Base-by-base conservation (phyloP, 2,797 vertebrate species). In the Enteromius unitaeniatus region DNA sequence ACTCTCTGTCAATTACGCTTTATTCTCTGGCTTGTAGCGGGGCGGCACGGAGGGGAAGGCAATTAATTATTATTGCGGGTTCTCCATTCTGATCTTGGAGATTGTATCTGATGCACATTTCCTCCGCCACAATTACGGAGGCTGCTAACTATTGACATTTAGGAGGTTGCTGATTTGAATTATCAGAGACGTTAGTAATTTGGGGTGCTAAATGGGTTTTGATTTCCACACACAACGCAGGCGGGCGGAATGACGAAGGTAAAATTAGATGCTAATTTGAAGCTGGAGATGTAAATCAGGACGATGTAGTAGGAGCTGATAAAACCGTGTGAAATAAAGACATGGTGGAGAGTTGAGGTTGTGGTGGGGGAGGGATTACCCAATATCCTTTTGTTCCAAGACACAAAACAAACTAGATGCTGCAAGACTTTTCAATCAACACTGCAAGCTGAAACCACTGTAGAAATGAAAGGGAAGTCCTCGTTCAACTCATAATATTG, bases 21-120 rank as follows among this genome's bases (percentile, higher is more conserved):
- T 85, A 67, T 84, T 84, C 87, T 84, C 76, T 9, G 53, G 62
- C 64, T 77, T 67, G 62, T 79, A 83, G 28, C 74, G n/a, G 34
- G 60, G 19, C 37, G 51, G 65, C 78, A 40, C 62, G 21, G 77
- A 74, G 74, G 81, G 86, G 87, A 85, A 84, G 79, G 75, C 84
- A 84, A 89, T 90, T 90, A 87, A 90, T 89, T 89, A 88, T 76
- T 87, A 82, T 86, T 84, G 86, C 79, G 84, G 83, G 68, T 88
- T 85, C 88, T 76, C 76, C 72, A 82, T 79, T 83, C 84, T 84
- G 73, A 83, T 75, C 78, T 84, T 75, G 69, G 53, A 85, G 88
- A 89, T 88, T 81, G 82, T 88, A 88, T 89, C 87, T 86, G 85
- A 88, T 88, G 86, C 87, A 87, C 86, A 86, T 88, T 88, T 84